A percentile compares a stretch with the other conserved stretches of the same genome.
These are phyloP conservation scores for Pipa parva DNA, from an alignment of 2,113 vertebrate species.

Conservation along the genomic window DNA sequence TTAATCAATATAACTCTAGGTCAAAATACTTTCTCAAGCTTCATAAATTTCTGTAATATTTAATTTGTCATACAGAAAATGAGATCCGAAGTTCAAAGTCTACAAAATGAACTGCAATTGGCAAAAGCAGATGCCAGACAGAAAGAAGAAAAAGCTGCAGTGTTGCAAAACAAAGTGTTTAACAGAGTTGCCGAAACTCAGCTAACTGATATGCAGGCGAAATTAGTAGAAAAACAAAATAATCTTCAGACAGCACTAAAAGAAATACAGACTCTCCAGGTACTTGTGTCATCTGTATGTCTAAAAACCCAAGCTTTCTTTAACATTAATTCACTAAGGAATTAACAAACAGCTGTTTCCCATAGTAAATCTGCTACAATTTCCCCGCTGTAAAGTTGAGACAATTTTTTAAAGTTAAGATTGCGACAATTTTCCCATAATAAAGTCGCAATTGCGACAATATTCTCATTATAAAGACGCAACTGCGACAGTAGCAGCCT, in stretches of 20 bases:
- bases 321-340: no score
- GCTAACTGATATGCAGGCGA: constrained; percentile 54
- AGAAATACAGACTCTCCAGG: constrained; percentile 56
- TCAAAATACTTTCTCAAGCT: no score
- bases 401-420: no score
- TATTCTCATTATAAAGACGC: no score
- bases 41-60: not conserved
- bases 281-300: constrained; percentile 29
- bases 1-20: no score
- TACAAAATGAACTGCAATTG: constrained; percentile 56
- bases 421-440: no score
- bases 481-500: no score
- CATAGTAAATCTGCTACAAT: no score
- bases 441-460: no score
- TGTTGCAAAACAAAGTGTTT: constrained; percentile 54
- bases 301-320: no score
- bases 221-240: constrained; percentile 60
- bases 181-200: constrained; percentile 46
- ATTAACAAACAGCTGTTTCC: no score
- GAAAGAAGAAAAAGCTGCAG: constrained; percentile 58
- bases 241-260: constrained; percentile 51
- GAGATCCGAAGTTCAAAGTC: constrained; percentile 48
- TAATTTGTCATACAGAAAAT: constrained; percentile 50
- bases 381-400: no score
- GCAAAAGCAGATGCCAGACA: constrained; percentile 47